Evolutionary conservation across 2,797 vertebrate genomes (phyloP), one percentile per base, ranked within the genome.

Genomic region (Megaceryle alcyon): DNA sequence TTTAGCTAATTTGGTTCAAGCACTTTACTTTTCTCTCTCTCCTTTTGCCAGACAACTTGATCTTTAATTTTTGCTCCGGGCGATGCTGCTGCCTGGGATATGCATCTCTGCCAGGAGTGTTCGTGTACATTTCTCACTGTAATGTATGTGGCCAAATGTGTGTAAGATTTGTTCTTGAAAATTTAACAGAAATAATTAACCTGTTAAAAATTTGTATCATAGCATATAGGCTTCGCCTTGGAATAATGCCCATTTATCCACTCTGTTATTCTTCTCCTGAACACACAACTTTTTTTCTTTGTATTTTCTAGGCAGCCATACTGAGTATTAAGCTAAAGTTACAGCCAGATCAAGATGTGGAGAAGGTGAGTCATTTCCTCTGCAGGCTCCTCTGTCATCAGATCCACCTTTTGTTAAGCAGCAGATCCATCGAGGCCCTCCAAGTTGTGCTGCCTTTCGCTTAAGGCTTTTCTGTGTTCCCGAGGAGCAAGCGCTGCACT

Each of bases 311-410:
- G 98, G 98, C 98, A 64, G 84, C 89, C 35, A 23, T 93, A 39
- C 89, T 97, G 89, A 97, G 97, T 51, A 96, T 90, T n/a, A 97
- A 97, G 77, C 95, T 98, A 81, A 93, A 96, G 65, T 94, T 98
- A 25, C 98, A 98, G 92, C 93, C 91, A 21, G 92, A 97, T 44
- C 97, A 98, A 60, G 92, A 96, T 46, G 26, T 97, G 44, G 98
- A 98, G 80, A 94, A 98, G 97, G 98, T 98, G 77, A 97, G 97
- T 85, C 29, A 91, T 87, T 92, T 90, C 75, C 57, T 86, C 77
- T 65, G 77, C 78, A 88, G 77, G 75, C 56, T 88, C 4, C 80
- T 89, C 89, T 76, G 51, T 79, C 95, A 90, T 86, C 73, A 86
- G 39, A 43, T 91, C 73, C 60, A 92, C 60, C 35, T 94, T 82